Percentiles rank a stretch among this genome's conserved stretches.
These are phyloP conservation scores for Dioctria rufipes DNA, from an alignment of 2,888 invertebrate species.

Conservation along the genomic window DNA sequence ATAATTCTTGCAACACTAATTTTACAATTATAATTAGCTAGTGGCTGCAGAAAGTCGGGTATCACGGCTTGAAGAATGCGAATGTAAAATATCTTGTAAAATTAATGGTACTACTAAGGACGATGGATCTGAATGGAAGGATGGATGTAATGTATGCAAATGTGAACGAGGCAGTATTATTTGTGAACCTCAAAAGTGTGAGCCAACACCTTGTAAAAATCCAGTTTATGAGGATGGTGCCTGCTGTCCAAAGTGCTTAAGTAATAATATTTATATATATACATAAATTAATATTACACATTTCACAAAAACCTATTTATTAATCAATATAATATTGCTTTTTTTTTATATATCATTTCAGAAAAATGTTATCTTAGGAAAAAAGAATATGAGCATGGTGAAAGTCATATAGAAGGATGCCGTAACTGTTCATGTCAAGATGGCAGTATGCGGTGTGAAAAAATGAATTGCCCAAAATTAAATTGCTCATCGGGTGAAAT, in stretches of 20 bases:
- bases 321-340: not conserved
- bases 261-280: constrained; percentile 74
- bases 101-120: constrained; percentile 85
- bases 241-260: constrained; percentile 89
- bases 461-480: constrained; percentile 82
- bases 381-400: constrained; percentile 86
- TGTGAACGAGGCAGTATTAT: constrained; percentile 91
- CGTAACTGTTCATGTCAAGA: constrained; percentile 87
- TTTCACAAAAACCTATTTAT: constrained; percentile 13
- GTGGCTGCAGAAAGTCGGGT: constrained; percentile 82
- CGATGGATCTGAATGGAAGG: constrained; percentile 89
- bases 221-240: constrained; percentile 84
- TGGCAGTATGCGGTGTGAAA: constrained; percentile 85
- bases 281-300: not conserved
- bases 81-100: constrained; percentile 90
- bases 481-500: constrained; percentile 84
- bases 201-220: constrained; percentile 83
- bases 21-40: constrained; percentile 74
- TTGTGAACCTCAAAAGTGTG: constrained; percentile 88
- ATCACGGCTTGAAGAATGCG: constrained; percentile 85
- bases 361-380: constrained; percentile 81
- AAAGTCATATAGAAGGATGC: constrained; percentile 81
- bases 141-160: constrained; percentile 89
- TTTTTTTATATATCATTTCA: constrained; percentile 65
- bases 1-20: not conserved